These are phyloP conservation scores for Daboia siamensis DNA, from an alignment of 2,113 vertebrate species.

Conservation along the genomic window DNA sequence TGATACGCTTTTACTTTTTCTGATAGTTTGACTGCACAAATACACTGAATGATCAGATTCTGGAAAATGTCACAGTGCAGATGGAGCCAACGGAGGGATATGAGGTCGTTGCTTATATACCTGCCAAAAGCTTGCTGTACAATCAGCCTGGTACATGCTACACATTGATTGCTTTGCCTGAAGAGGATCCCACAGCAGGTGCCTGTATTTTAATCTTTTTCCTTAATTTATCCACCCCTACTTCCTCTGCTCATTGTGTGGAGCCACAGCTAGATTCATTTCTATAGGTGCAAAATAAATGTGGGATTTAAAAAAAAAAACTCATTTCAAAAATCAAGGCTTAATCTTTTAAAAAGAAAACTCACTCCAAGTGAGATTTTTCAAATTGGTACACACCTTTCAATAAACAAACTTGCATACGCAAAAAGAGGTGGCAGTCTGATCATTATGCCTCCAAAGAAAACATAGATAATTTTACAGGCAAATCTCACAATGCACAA, in stretches of 20 bases:
- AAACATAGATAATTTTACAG: neutral
- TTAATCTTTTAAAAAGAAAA: neutral
- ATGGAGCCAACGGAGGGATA: slow-evolving; percentile 82
- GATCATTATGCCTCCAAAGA: neutral
- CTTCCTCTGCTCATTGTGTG: neutral
- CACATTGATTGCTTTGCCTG: slow-evolving; percentile 73
- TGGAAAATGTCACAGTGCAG: slow-evolving; percentile 79
- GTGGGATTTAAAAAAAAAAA: neutral
- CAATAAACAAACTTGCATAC: accelerated
- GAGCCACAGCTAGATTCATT: neutral
- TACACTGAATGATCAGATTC: slow-evolving; percentile 77
- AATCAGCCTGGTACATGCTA: slow-evolving; percentile 80
- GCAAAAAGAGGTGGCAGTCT: neutral
- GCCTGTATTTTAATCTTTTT: slow-evolving; percentile 31
- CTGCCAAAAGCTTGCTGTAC: slow-evolving; percentile 75
- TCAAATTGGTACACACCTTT: neutral
- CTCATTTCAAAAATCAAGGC: neutral
- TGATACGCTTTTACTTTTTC: slow-evolving; percentile 8
- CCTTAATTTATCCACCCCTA: neutral
- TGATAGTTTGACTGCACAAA: slow-evolving; percentile 80
- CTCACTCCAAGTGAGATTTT: neutral
- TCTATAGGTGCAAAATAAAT: slow-evolving; percentile 42
- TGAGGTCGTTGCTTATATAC: slow-evolving; percentile 71
- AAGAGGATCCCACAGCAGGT: slow-evolving; percentile 77
- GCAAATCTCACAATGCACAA: neutral